Percentiles rank a stretch among this genome's conserved stretches.
These are phyloP conservation scores for Acrobasis suavella DNA, from an alignment of 2,888 invertebrate species.

Conservation along the genomic window DNA sequence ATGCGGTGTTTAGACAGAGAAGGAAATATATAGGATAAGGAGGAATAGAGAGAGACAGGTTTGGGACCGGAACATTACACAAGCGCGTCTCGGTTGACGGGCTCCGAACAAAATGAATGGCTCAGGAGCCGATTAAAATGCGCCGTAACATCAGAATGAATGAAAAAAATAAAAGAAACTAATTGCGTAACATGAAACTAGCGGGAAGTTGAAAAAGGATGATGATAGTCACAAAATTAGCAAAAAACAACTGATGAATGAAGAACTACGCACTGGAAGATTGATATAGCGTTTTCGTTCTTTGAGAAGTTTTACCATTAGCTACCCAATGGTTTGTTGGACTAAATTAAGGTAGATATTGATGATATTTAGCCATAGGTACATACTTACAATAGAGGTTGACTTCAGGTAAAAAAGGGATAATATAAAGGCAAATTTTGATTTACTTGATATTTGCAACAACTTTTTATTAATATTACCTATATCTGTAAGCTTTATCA, in stretches of 20 bases:
- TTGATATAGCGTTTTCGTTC: neutral
- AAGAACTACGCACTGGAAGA: neutral
- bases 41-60: conserved; percentile 43
- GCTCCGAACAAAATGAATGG: conserved; percentile 77
- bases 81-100: conserved; percentile 77
- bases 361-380: too few species aligned
- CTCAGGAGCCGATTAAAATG: conserved; percentile 72
- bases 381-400: neutral
- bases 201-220: conserved; percentile 43
- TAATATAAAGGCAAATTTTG: too few species aligned
- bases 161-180: conserved; percentile 69
- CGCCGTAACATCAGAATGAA: conserved; percentile 71
- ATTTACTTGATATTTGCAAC: too few species aligned
- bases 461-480: too few species aligned
- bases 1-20: conserved; percentile 56
- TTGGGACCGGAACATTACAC: conserved; percentile 72
- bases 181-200: conserved; percentile 71
- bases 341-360: too few species aligned
- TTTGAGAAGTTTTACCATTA: neutral
- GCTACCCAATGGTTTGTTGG: too few species aligned
- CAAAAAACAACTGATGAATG: conserved; percentile 20
- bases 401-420: too few species aligned
- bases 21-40: conserved; percentile 27
- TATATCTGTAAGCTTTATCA: too few species aligned
- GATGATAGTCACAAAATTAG: conserved; percentile 38